Conservation (phyloP, 2,888 invertebrate species). For the Bugulina stolonifera region DNA sequence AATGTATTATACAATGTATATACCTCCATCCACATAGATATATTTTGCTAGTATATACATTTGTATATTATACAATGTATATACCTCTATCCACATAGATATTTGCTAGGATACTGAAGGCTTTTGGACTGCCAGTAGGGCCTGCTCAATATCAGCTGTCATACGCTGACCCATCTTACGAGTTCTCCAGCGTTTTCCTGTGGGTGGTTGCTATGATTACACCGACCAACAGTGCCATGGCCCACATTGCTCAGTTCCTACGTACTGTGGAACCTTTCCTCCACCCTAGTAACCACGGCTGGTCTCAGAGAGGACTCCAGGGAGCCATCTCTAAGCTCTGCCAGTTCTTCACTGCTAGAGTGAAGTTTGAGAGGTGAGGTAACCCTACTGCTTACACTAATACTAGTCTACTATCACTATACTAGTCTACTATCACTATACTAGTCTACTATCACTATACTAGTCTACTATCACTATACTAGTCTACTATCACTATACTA, state of each 20-base stretch:
- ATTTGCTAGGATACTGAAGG: constrained; percentile 61
- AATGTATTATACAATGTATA: no score
- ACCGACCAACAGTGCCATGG: constrained; percentile 39
- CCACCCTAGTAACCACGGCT: constrained; percentile 79
- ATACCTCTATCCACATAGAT: constrained; percentile 40
- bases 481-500: no score
- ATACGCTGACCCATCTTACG: constrained; percentile 51
- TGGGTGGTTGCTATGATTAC: constrained; percentile 61
- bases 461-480: no score
- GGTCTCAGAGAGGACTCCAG: constrained; percentile 61
- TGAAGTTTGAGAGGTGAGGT: constrained; percentile 10
- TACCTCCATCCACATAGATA: no score
- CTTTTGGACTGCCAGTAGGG: constrained; percentile 72
- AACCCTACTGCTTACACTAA: not conserved
- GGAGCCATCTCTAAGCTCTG: constrained; percentile 15
- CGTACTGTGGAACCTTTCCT: constrained; percentile 78
- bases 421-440: no score
- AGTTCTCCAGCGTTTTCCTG: constrained; percentile 57
- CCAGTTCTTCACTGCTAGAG: constrained; percentile 1
- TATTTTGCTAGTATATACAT: no score
- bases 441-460: no score
- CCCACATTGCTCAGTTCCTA: constrained; percentile 72
- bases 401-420: no score
- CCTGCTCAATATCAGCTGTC: constrained; percentile 49
- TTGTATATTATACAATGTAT: no score